A percentile compares a stretch with the other conserved stretches of the same genome.
These are phyloP conservation scores for Nebria ingens DNA, from an alignment of 1,140 invertebrate genomes.

Conservation along the genomic window DNA sequence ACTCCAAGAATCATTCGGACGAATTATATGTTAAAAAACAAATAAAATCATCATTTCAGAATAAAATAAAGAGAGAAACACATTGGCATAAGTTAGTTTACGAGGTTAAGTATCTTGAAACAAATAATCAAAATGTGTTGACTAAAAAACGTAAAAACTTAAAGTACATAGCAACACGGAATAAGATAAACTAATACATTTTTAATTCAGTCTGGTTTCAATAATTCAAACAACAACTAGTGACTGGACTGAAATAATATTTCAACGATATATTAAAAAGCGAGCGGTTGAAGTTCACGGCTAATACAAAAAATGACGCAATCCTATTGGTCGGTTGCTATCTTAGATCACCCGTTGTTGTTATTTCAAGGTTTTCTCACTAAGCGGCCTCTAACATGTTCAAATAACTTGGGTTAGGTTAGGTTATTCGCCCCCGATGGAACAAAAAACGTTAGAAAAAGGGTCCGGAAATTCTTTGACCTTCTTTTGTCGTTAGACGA, in stretches of 20 bases:
- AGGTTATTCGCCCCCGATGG: background rate
- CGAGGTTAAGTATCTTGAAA: no score
- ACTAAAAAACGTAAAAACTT: background rate
- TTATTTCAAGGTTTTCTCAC: background rate
- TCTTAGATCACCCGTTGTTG: background rate
- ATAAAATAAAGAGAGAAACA: no score
- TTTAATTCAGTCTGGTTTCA: no score
- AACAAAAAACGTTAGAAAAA: conserved; percentile 3
- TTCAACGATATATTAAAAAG: no score
- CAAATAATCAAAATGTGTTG: background rate
- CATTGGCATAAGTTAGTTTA: no score
- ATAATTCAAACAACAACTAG: no score
- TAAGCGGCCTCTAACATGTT: no score
- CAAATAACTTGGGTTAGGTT: background rate
- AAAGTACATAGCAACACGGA: background rate
- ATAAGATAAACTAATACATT: no score
- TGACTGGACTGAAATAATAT: no score
- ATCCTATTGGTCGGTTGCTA: background rate
- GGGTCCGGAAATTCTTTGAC: conserved; percentile 4
- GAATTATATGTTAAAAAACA: no score
- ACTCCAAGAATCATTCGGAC: no score
- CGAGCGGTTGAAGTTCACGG: conserved; percentile 7
- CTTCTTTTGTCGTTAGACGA: conserved; percentile 6
- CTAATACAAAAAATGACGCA: background rate
- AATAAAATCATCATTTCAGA: no score